phyloP scores from a whole-genome alignment of 2,113 vertebrate species.

The Chloroceryle aenea region DNA sequence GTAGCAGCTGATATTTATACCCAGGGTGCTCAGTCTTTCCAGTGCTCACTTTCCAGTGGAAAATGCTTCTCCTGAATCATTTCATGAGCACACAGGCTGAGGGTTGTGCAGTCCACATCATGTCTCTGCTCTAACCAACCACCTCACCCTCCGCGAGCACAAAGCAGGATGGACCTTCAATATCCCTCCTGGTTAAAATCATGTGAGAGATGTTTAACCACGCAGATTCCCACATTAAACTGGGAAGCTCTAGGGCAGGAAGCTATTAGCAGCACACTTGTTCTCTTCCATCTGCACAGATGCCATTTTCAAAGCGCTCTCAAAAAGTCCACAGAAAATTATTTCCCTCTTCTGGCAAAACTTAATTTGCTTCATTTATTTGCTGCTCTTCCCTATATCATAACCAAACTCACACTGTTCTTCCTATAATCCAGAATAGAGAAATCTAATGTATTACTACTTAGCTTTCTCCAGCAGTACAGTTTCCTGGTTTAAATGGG shows the following conservation, averaged over 20 bases:
- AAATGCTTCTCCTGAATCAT: slow-evolving; percentile 9
- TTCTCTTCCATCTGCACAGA: background rate
- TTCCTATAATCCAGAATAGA: background rate
- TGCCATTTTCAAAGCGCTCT: background rate
- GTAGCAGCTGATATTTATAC: background rate
- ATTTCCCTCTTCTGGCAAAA: background rate
- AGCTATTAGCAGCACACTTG: background rate
- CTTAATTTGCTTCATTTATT: background rate
- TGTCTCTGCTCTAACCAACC: background rate
- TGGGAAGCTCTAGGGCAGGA: background rate
- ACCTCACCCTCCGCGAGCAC: background rate
- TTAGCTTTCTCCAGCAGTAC: background rate
- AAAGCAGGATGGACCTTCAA: background rate
- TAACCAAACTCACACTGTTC: background rate
- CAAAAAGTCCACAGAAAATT: background rate
- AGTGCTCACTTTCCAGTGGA: background rate
- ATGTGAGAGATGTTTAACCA: background rate
- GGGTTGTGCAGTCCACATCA: background rate
- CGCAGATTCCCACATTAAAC: background rate
- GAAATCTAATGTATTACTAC: background rate
- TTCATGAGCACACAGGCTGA: background rate
- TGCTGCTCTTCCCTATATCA: background rate
- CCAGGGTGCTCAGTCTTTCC: background rate
- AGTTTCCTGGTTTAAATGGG: background rate
- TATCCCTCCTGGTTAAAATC: background rate